These are phyloP conservation scores for Piezodorus guildinii DNA, from an alignment of 1,140 invertebrate genomes.

Conservation along the genomic window DNA sequence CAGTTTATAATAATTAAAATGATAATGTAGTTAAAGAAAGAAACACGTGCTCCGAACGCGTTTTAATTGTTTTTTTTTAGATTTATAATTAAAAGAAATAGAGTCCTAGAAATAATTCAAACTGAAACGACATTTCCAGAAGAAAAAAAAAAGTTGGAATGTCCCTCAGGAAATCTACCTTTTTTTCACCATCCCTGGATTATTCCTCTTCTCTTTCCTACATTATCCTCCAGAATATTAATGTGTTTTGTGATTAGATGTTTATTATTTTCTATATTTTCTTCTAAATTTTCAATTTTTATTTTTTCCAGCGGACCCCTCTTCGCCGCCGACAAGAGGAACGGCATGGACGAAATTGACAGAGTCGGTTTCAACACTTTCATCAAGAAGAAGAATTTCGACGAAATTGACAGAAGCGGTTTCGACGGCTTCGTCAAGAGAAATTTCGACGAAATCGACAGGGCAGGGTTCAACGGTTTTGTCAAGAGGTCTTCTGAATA, in stretches of 20 bases:
- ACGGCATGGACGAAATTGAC: conserved; percentile 47
- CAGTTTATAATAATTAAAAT: no score
- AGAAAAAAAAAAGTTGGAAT: no score
- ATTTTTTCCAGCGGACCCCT: conserved; percentile 27
- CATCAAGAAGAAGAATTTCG: conserved; percentile 43
- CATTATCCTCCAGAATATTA: background rate
- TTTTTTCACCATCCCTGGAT: no score
- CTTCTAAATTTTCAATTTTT: conserved; percentile 23
- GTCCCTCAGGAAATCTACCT: background rate
- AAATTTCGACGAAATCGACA: conserved; percentile 48
- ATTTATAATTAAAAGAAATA: background rate
- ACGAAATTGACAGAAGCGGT: conserved; percentile 40
- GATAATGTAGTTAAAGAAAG: no score
- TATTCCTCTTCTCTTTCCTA: background rate
- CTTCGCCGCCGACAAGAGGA: conserved; percentile 37
- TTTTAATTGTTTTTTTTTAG: no score
- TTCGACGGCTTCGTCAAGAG: conserved; percentile 31
- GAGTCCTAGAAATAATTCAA: background rate
- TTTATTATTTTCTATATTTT: background rate
- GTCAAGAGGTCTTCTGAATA: conserved; percentile 32
- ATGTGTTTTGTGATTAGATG: background rate
- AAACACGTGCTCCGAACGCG: no score
- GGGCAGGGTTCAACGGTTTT: conserved; percentile 44
- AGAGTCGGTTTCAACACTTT: conserved; percentile 45
- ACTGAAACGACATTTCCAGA: background rate